These are phyloP conservation scores for Myotis brandtii DNA, from an alignment of 2,113 vertebrate species.

Conservation along the genomic window DNA sequence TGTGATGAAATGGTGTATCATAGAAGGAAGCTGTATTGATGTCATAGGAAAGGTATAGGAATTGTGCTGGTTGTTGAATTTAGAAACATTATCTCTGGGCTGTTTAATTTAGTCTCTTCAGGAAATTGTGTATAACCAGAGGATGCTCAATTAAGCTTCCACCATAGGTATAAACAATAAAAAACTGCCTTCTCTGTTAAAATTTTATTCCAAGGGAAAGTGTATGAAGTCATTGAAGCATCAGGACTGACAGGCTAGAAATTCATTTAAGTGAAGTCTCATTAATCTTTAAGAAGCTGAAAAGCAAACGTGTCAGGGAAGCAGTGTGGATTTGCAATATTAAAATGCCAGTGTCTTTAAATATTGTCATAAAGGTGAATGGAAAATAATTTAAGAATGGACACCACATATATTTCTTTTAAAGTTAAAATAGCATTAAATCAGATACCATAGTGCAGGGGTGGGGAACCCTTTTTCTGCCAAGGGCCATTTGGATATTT, in stretches of 20 bases:
- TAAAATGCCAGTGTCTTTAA: conserved; percentile 52
- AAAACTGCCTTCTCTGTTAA: conserved; percentile 65
- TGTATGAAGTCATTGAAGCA: conserved; percentile 60
- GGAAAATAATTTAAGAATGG: conserved; percentile 59
- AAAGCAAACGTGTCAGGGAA: conserved; percentile 72
- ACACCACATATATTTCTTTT: background rate
- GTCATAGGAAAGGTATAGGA: background rate
- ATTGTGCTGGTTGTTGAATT: conserved; percentile 57
- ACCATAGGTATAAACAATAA: background rate
- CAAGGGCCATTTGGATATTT: too few species aligned
- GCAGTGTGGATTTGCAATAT: conserved; percentile 52
- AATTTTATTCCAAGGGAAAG: conserved; percentile 72
- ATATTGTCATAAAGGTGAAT: conserved; percentile 20
- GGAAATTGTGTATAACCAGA: conserved; percentile 26
- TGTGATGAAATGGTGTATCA: background rate
- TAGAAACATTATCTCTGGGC: conserved; percentile 11
- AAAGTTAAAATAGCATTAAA: conserved; percentile 1
- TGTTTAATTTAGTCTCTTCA: conserved; percentile 55
- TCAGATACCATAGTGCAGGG: background rate
- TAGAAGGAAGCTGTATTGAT: conserved; percentile 20
- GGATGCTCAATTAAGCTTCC: conserved; percentile 34
- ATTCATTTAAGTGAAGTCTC: conserved; percentile 75
- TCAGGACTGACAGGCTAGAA: conserved; percentile 72
- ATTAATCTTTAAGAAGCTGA: conserved; percentile 82
- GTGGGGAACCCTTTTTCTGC: too few species aligned